These are phyloP conservation scores for Macquaria ambigua DNA, from an alignment of 2,113 vertebrate genomes.

Conservation along the genomic window DNA sequence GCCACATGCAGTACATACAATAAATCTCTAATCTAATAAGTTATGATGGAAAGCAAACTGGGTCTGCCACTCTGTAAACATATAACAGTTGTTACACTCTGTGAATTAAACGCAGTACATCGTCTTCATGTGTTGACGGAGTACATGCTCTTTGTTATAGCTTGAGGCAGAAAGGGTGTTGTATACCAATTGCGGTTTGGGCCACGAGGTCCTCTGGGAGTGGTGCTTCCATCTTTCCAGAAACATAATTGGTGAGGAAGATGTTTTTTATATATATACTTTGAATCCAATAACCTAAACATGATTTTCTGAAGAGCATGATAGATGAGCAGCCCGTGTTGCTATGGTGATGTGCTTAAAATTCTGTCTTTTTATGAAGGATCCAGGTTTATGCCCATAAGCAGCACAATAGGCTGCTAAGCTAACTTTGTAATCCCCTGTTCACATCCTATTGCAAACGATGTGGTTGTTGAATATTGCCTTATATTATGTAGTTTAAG, in stretches of 20 bases:
- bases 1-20: neutral
- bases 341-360: neutral
- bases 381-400: neutral
- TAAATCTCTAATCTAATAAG: neutral
- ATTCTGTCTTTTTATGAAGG: neutral
- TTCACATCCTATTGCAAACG: neutral
- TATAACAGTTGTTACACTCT: neutral
- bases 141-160: neutral
- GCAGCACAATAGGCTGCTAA: neutral
- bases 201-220: neutral
- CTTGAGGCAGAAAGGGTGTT: neutral
- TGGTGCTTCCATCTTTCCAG: neutral
- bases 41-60: neutral
- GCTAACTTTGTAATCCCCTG: neutral
- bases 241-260: slow-evolving; percentile 28
- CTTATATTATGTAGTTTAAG: neutral
- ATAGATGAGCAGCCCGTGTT: slow-evolving; percentile 6
- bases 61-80: neutral
- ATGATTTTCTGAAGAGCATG: slow-evolving; percentile 8
- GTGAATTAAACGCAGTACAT: slow-evolving; percentile 10
- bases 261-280: neutral
- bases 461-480: neutral
- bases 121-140: neutral
- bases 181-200: neutral
- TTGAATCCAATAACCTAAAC: slow-evolving; percentile 11